A percentile compares a stretch with the other conserved stretches of the same genome.
These are phyloP conservation scores for Oreocharis arfaki DNA, from an alignment of 2,113 vertebrate genomes.

Conservation along the genomic window DNA sequence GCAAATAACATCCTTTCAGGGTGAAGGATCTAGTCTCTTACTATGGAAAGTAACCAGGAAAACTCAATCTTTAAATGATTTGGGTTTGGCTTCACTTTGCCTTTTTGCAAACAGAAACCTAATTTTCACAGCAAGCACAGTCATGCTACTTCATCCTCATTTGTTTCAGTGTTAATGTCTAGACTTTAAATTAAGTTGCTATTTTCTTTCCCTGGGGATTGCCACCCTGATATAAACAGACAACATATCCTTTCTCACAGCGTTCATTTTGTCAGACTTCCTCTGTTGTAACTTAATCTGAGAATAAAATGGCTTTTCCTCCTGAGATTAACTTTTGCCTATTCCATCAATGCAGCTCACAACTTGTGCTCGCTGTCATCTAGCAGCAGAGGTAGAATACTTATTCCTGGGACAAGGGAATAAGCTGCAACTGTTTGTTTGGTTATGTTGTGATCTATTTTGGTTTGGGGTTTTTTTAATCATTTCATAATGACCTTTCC, in stretches of 20 bases:
- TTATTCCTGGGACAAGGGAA: background rate
- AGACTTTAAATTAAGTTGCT: conserved; percentile 15
- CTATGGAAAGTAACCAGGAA: background rate
- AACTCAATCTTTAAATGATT: background rate
- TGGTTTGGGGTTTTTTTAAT: background rate
- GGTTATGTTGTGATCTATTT: background rate
- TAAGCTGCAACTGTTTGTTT: background rate
- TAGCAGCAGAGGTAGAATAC: background rate
- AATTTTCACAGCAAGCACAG: background rate
- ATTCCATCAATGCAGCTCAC: background rate
- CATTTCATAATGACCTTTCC: background rate
- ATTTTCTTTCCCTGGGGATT: background rate
- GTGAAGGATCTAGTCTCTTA: background rate
- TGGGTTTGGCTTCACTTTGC: background rate
- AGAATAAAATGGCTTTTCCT: background rate
- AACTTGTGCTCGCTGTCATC: background rate
- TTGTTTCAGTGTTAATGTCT: conserved; percentile 9
- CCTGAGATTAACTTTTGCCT: background rate
- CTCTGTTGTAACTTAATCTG: background rate
- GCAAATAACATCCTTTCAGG: background rate
- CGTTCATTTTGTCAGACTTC: background rate
- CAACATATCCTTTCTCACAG: background rate
- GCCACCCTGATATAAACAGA: background rate
- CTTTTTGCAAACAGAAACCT: background rate
- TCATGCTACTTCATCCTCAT: background rate